Evolutionary conservation across 2,113 vertebrate species (phyloP), one percentile per base, ranked within the genome.

Genomic region (Grammomys surdaster): DNA sequence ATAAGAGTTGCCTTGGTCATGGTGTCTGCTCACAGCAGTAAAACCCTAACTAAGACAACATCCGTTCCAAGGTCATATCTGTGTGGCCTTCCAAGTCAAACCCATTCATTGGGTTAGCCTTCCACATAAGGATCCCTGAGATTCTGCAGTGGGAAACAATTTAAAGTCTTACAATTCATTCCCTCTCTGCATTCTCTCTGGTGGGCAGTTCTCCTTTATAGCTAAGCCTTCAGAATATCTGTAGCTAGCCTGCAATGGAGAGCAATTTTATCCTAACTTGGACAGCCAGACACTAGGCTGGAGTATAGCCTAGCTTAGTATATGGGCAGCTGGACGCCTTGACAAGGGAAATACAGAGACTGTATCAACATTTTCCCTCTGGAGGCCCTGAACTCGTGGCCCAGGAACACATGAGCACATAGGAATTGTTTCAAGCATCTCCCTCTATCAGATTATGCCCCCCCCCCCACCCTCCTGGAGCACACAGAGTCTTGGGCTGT

Each of bases 401-500:
- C 4, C 58, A 6, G 31, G 46, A 58, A 28, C 20, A 13, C 19
- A 28, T 17, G 20, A 46, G 24, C 56, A 46, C 58, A 85, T 1
- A 31, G 81, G 13, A 19, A 19, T 5, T 19, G 54, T 58, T 28
- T 46, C 8, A 12, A 56, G 20, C 2, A 0, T 51, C n/a, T 73
- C 48, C 54, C n/a, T 78, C n/a, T 48, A 72, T 3, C 1, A 26
- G 51, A 54, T 51, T 3, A 10, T 0, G 3, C 1, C 7, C 58
- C 10, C 60, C 17, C 19, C 58, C 5, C 58, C 58, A 22, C 51
- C 51, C 10, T 51, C 10, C 51, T 65, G 11, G 72, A 31, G 48
- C 43, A 2, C 19, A 48, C 1, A 5, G 26, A 1, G 3, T 0
- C 0, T 89, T 13, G 36, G 65, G 51, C 43, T 24, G 28, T 14